A percentile compares a stretch with the other conserved stretches of the same genome.
Conservation (phyloP, 2,797 vertebrate genomes). For the Thalassophryne amazonica region DNA sequence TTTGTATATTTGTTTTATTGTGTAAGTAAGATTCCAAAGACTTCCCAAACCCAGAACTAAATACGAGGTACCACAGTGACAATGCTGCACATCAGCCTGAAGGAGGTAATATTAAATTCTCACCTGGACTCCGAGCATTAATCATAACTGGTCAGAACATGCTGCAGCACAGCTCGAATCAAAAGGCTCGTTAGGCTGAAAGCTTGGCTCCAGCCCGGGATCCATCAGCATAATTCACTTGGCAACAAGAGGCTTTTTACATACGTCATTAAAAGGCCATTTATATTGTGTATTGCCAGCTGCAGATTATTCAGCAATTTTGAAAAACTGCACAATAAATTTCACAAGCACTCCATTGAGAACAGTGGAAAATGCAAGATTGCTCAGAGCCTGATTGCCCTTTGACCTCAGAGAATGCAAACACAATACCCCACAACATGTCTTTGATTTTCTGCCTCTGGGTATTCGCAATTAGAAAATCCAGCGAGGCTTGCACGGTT, state of each 20-base stretch:
- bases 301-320: constrained; percentile 25
- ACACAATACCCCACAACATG: too few relatives aligned
- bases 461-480: too few relatives aligned
- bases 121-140: constrained; percentile 6
- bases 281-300: constrained; percentile 1
- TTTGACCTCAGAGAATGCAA: too few relatives aligned
- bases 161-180: not conserved
- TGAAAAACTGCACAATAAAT: constrained; percentile 6
- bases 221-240: constrained; percentile 27
- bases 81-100: too few relatives aligned
- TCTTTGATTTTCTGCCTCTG: too few relatives aligned
- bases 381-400: too few relatives aligned
- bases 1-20: not conserved
- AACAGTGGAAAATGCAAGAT: not conserved
- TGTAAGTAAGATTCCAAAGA: not conserved
- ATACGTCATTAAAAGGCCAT: constrained; percentile 6
- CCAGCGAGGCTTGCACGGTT: too few relatives aligned
- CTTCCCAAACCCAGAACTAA: not conserved
- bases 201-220: not conserved
- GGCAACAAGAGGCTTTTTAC: constrained; percentile 11
- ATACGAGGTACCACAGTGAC: not conserved
- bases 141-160: constrained; percentile 10
- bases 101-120: constrained; percentile 8
- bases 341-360: not conserved
- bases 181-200: constrained; percentile 4